Evolutionary conservation across 2,797 vertebrate genomes (phyloP), one percentile per base, ranked within the genome.

Genomic region (Protosalanx chinensis): DNA sequence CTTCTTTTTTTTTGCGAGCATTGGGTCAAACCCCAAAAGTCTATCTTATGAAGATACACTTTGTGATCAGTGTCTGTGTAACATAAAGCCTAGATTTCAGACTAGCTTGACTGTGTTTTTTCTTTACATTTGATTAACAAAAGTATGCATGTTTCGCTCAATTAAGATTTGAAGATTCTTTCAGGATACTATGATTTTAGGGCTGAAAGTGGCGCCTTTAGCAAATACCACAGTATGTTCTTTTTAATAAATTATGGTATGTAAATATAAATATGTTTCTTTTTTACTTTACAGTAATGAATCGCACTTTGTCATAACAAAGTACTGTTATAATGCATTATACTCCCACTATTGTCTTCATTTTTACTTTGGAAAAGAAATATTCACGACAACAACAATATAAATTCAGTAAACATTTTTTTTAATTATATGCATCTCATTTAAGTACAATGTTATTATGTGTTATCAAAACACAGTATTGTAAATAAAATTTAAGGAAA

Each of bases 271-370:
- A 84, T 88, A 73, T 86, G 74, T 85, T 79, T 30, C 76, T 81
- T 77, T 87, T 83, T 79, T 77, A 88, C 76, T 79, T 84, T 82
- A 84, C 84, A 86, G 88, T 89, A 88, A 91, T 91, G 84, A 93
- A 90, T 92, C 85, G 91, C 92, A 93, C 93, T 93, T 94, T 91
- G 88, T 92, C 87, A 86, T 88, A 90, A 91, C 84, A 85, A 88
- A 84, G 88, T 85, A 86, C 83, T 85, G 88, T 89, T 85, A 82
- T 84, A 90, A 82, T 77, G 85, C 88, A 81, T 91, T 83, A 81
- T 90, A 89, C 79, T 87, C 86, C 85, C 83, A 81, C 82, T 82
- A 78, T 82, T 76, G 75, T 81, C 81, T 71, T 76, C 78, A 79
- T 61, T 81, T 78, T 87, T 88, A 79, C 83, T 86, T 86, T 82